Evolutionary conservation across 2,888 invertebrate species (phyloP), one percentile per base, ranked within the genome.

Genomic region (Troides aeacus): DNA sequence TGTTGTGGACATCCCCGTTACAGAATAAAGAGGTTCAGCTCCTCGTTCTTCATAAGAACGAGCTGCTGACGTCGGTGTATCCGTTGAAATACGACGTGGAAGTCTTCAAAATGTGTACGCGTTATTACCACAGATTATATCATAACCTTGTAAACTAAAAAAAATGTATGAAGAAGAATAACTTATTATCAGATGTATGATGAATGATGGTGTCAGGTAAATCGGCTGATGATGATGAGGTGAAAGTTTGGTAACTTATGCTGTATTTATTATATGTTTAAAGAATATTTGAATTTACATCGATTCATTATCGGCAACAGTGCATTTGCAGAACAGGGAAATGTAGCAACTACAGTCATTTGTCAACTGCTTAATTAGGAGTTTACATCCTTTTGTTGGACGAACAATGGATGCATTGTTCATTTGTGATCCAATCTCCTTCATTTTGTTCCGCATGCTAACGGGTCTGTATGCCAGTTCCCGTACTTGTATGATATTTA

Each of bases 361-460:
- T 70, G 62, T 70, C 66, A 66, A 46, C 46, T 63, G 66, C 62
- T 70, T 66, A 66, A 70, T 70, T 70, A 70, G 63, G 66, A 66
- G 62, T 62, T 58, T 36, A 70, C 60, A 66, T 66, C 56, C 70
- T 60, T 66, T 70, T 66, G 70, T 70, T 63, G 17, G 42, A 59
- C 62, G 42, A 70, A 70, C 70, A 70, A 70, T 66, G 66, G 30
- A 46, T 62, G 39, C 65, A 66, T 66, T 66, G 69, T 69, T 66
- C 66, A 70, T 66, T 70, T 63, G 69, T 69, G 70, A 70, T 66
- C 70, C 62, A 70, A 66, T 66, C 66, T 70, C 62, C 66, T 70
- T 70, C 66, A 66, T 70, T 70, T 66, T 53, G 66, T 58, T 63
- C 62, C 36, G 63, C 63, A 66, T 18, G 65, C 46, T 58, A 36